Evolutionary conservation across 2,113 vertebrate genomes (phyloP).

Genomic region (Canis aureus): DNA sequence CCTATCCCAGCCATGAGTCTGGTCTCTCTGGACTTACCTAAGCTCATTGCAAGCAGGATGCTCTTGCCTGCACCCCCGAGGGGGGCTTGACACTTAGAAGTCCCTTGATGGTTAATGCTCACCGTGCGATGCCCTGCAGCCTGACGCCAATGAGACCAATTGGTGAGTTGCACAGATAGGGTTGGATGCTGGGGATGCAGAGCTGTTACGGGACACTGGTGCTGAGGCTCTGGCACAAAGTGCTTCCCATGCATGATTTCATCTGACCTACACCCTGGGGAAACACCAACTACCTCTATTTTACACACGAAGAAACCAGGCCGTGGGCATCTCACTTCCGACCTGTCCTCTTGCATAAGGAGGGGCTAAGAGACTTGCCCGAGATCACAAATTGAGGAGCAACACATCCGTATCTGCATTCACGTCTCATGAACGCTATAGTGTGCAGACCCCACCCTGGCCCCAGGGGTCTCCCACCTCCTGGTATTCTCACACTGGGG

Average conservation of each 20-base stretch:
- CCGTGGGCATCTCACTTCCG: rapidly evolving
- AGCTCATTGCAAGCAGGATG: too few species aligned
- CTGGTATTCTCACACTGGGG: not conserved
- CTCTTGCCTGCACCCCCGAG: rapidly evolving
- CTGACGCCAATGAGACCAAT: rapidly evolving
- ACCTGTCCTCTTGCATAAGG: rapidly evolving
- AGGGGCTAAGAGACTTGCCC: rapidly evolving
- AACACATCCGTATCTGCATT: rapidly evolving
- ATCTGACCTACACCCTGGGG: rapidly evolving
- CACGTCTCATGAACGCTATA: rapidly evolving
- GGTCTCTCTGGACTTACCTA: rapidly evolving
- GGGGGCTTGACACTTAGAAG: not conserved
- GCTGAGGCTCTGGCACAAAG: not conserved
- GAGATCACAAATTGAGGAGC: rapidly evolving
- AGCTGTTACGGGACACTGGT: rapidly evolving
- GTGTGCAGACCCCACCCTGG: not conserved
- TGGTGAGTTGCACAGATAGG: not conserved
- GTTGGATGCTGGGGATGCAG: rapidly evolving
- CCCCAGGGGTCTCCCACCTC: too few species aligned
- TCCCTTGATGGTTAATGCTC: rapidly evolving
- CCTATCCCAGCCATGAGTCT: not conserved
- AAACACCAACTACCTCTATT: not conserved
- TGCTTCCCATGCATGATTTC: rapidly evolving
- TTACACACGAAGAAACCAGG: not conserved
- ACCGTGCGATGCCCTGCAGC: rapidly evolving